phyloP scores from a whole-genome alignment of 2,888 invertebrate species.

The Drosophila melanocephala region DNA sequence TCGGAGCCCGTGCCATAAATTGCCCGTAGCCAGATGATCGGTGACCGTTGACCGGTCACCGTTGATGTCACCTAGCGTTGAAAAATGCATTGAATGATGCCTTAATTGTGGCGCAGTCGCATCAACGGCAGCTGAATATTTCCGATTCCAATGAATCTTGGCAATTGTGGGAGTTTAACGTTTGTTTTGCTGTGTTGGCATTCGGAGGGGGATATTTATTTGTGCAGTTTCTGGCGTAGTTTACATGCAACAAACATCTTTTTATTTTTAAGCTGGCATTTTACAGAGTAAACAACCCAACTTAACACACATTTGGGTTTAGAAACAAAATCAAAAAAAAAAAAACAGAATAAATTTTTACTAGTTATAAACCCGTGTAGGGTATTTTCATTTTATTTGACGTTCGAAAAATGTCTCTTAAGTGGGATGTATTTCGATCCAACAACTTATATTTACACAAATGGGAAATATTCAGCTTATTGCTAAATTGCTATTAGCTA shows the following conservation, averaged over 20 bases:
- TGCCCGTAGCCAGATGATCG: constrained; percentile 55
- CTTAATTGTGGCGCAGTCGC: constrained; percentile 72
- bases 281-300: not conserved
- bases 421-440: not conserved
- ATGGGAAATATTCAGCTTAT: not conserved
- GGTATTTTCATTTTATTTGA: not conserved
- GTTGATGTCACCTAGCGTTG: constrained; percentile 45
- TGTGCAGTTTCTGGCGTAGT: constrained; percentile 21
- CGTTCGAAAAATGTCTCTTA: not conserved
- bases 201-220: constrained; percentile 23
- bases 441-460: not conserved
- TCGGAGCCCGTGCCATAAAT: constrained; percentile 67
- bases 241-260: constrained; percentile 43
- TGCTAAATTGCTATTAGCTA: no score
- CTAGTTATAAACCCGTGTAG: not conserved
- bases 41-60: constrained; percentile 35
- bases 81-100: constrained; percentile 70
- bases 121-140: constrained; percentile 66
- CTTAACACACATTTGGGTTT: not conserved
- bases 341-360: not conserved
- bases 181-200: constrained; percentile 36
- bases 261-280: not conserved
- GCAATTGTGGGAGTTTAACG: constrained; percentile 69
- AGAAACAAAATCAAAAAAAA: not conserved
- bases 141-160: constrained; percentile 51